Percentiles rank a stretch among this genome's conserved stretches.
phyloP scores from a whole-genome alignment of 2,888 invertebrate genomes.

The Pristionchus fissidentatus region DNA sequence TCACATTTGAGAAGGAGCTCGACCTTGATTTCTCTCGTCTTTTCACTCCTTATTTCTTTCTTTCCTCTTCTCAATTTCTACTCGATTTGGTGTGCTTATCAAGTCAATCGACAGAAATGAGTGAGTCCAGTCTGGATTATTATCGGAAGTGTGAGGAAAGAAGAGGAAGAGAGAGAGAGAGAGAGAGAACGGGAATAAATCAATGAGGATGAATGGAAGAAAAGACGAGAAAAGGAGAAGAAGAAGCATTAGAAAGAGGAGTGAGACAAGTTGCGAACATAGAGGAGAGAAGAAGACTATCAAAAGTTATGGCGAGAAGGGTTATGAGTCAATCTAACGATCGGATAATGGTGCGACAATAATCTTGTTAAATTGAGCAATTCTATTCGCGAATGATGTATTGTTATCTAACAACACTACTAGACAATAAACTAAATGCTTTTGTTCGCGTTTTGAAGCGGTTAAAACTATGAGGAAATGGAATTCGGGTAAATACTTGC shows the following conservation, averaged over 20 bases:
- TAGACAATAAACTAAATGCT: neutral
- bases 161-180: too few species aligned
- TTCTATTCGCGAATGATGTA: too few species aligned
- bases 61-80: neutral
- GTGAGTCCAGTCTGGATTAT: neutral
- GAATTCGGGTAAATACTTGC: neutral
- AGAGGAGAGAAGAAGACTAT: neutral
- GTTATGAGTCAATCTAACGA: neutral
- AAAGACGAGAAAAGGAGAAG: neutral
- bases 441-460: neutral
- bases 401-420: neutral
- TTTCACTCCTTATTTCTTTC: slow-evolving; percentile 7
- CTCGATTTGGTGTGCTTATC: neutral
- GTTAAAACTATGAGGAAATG: neutral
- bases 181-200: slow-evolving; percentile 10
- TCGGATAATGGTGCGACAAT: too few species aligned
- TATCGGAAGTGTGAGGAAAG: slow-evolving; percentile 12
- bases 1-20: slow-evolving; percentile 37
- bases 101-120: slow-evolving; percentile 10
- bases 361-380: too few species aligned
- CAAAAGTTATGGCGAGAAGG: neutral
- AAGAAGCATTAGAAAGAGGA: neutral
- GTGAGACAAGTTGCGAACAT: neutral
- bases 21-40: slow-evolving; percentile 32
- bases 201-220: slow-evolving; percentile 34